Base-by-base conservation (phyloP, 2,113 vertebrate genomes). In the Oxyruncus cristatus region DNA sequence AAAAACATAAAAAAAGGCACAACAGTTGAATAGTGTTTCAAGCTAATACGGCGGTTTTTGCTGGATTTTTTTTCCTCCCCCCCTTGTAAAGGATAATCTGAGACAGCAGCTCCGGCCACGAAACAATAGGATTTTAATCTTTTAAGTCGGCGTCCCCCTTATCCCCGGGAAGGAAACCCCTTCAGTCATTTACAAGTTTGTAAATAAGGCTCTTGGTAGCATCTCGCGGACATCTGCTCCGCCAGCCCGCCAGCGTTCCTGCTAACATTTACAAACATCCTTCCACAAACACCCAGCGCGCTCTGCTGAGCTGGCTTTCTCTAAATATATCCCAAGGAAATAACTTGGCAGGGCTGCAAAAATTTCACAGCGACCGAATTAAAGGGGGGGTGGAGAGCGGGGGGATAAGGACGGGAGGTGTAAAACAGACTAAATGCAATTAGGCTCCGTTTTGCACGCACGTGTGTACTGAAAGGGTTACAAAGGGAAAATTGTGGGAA, bases 271-370 rank as follows among this genome's bases (percentile, higher is more conserved):
- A 96, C 97, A 97, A 98, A 98, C 96, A 97, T 94, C 97, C 97
- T 97, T 93, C 95, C 95, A 94, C 97, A 98, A 98, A 98, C 81
- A 98, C 85, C 90, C 74, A 79, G 92, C 37, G 53, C 73, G 89
- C 97, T 96, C 97, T 93, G 71, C 96, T 98, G 97, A 97, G 97
- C 97, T 98, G 89, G 89, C 96, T 95, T 96, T 93, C 95, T 97
- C 97, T 98, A 98, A 98, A 98, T 97, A 97, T 97, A 98, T 97
- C 96, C 95, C 94, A 94, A 97, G 97, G 97, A 98, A 97, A 96
- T 92, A 98, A 96, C 93, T 98, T 97, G 96, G 97, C 97, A 97
- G 95, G 63, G 62, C 85, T 92, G 96, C 96, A 97, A 98, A 95
- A 95, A 97, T 97, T 96, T 97, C 97, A 92, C 97, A 97, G 96